Evolutionary conservation across 2,888 invertebrate genomes (phyloP), one percentile per base, ranked within the genome.

Genomic region (Ceraclea dissimilis): DNA sequence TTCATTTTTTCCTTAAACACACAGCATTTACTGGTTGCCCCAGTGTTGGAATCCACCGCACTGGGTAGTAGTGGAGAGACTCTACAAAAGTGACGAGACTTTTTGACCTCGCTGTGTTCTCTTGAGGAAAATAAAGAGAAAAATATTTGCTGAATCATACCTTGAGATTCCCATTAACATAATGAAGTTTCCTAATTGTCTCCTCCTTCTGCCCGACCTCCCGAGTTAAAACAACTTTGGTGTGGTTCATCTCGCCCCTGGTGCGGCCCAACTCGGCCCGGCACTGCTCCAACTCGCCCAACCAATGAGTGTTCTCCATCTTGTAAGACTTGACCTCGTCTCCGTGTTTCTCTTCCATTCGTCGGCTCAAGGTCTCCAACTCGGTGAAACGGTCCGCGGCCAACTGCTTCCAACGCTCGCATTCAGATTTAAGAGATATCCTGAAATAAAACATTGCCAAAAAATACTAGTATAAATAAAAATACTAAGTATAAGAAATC

Each of bases 301-400:
- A 64, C 81, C 83, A 83, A 63, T 84, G 85, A 54, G 81, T 77
- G 44, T 80, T 78, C 65, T 85, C 85, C 2, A 75, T 76, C 65
- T 83, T 82, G 64, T 85, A 86, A 18, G 79, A 79, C 18, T 78
- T 77, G 20, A 85, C 73, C 70, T 85, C 85, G 60, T 77, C 75
- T 63, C 75, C 76, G 67, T 86, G 84, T 53, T 83, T 78, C 60
- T 81, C 79, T 64, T 83, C 81, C 50, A 84, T 67, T 66, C 84
- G 79, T 50, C 74, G 71, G 64, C 78, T 75, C 49, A 80, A 69
- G 48, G 76, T 76, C 66, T 86, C 85, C 76, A 86, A 82, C 66
- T 84, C 82, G 21, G 76, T 71, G 5, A 86, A 69, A 65, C 86
- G 76, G 67, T 86, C 85, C 54, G 81, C 76, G 4, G 87, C 86